These are phyloP conservation scores for Eumeta japonica DNA, from an alignment of 1,140 invertebrate genomes.

Conservation along the genomic window DNA sequence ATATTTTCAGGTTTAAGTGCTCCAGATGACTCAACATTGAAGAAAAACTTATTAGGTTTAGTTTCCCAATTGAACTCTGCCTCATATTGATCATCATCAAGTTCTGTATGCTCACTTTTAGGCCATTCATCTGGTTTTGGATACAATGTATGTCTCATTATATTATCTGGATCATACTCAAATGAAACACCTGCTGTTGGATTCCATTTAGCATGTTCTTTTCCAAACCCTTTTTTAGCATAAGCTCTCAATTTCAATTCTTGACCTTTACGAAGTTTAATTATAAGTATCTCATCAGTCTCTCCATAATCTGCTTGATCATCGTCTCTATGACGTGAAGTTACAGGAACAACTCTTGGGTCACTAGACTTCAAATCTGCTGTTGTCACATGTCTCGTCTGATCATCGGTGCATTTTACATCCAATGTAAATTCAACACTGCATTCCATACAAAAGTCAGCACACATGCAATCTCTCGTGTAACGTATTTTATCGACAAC, in stretches of 20 bases:
- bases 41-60: slow-evolving; percentile 97
- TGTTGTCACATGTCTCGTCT: slow-evolving; percentile 94
- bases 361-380: slow-evolving; percentile 93
- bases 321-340: slow-evolving; percentile 86
- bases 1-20: slow-evolving; percentile 96
- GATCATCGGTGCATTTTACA: slow-evolving; percentile 91
- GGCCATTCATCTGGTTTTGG: slow-evolving; percentile 99
- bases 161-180: slow-evolving; percentile 99
- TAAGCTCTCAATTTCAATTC: slow-evolving; percentile 94
- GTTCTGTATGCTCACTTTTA: slow-evolving; percentile 93
- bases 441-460: slow-evolving; percentile 96
- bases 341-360: slow-evolving; percentile 87
- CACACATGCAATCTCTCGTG: slow-evolving; percentile 88
- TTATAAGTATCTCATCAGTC: slow-evolving; percentile 94
- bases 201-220: slow-evolving; percentile 99
- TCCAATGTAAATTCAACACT: slow-evolving; percentile 97
- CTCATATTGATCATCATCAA: slow-evolving; percentile 93
- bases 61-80: slow-evolving; percentile 90
- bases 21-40: slow-evolving; percentile 94
- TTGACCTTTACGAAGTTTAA: slow-evolving; percentile 97
- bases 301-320: slow-evolving; percentile 92
- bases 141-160: slow-evolving; percentile 92
- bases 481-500: slow-evolving; percentile 60
- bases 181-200: slow-evolving; percentile 97
- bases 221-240: slow-evolving; percentile 96